These are phyloP conservation scores for Magallana nippona DNA, from an alignment of 2,888 invertebrate genomes.

Conservation along the genomic window DNA sequence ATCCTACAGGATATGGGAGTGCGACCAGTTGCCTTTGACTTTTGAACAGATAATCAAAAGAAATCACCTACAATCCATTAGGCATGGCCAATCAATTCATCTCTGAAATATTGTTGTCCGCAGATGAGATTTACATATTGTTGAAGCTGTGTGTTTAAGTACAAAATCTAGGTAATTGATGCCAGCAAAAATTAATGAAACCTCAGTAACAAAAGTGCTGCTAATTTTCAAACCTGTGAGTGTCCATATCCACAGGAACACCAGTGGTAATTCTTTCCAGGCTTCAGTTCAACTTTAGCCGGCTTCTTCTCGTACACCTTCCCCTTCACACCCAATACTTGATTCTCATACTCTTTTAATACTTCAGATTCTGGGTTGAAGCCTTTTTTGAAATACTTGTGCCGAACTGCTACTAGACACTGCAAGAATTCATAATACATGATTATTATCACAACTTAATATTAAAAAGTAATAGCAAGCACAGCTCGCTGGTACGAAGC, in stretches of 20 bases:
- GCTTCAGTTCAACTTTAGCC: conserved; percentile 87
- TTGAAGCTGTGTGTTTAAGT: too few species aligned
- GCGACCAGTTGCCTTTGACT: too few species aligned
- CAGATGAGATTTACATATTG: too few species aligned
- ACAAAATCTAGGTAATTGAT: background rate
- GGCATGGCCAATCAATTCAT: too few species aligned
- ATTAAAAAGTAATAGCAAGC: too few species aligned
- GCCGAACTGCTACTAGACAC: conserved; percentile 10
- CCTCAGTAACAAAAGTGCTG: background rate
- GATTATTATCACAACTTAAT: too few species aligned
- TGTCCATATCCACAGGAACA: conserved; percentile 96
- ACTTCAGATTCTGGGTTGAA: conserved; percentile 65
- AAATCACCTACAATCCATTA: too few species aligned
- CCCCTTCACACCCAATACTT: conserved; percentile 83
- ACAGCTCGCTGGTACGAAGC: too few species aligned
- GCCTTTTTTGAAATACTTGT: conserved; percentile 11
- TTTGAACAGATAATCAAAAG: too few species aligned
- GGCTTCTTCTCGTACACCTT: conserved; percentile 93
- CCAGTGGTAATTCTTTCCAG: conserved; percentile 91
- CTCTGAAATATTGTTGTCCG: too few species aligned
- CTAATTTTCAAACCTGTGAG: conserved; percentile 82
- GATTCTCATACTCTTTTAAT: conserved; percentile 57
- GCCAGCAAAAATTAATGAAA: background rate
- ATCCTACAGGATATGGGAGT: too few species aligned
- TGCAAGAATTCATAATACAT: background rate